Conservation (phyloP, 2,888 invertebrate genomes). For the Hirudinaria manillensis region DNA sequence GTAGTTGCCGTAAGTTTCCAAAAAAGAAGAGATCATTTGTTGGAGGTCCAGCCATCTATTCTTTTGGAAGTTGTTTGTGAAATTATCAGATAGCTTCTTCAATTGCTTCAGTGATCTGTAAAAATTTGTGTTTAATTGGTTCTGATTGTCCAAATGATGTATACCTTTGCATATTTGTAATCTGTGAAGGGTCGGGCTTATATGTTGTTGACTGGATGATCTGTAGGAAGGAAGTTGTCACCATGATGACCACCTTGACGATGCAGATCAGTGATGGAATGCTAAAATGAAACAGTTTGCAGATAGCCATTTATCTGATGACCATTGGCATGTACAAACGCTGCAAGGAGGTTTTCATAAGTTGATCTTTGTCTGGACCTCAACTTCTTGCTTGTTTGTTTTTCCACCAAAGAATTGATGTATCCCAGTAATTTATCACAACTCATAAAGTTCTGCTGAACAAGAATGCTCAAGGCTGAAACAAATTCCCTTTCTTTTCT, state of each 20-base stretch:
- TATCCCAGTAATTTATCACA: too few species aligned
- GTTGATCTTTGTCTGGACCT: constrained; percentile 10
- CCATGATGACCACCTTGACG: neutral
- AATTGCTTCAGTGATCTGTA: neutral
- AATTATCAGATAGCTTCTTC: neutral
- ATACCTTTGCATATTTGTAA: too few species aligned
- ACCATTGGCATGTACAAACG: neutral
- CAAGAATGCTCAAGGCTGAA: too few species aligned
- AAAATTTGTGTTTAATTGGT: neutral
- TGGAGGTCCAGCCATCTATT: neutral
- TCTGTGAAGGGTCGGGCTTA: neutral
- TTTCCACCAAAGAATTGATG: neutral
- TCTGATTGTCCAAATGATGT: too few species aligned
- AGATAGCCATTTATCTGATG: neutral
- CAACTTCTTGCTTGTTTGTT: neutral
- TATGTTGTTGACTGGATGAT: neutral
- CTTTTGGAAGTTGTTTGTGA: neutral
- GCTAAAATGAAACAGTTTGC: neutral
- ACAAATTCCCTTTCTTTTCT: too few species aligned
- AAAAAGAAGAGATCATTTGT: neutral
- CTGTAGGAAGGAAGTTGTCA: neutral
- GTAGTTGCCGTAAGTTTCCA: too few species aligned
- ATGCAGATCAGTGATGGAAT: neutral
- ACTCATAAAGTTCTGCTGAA: too few species aligned
- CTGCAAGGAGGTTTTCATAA: neutral